Evolutionary conservation across 2,113 vertebrate genomes (phyloP), one percentile per base, ranked within the genome.

Genomic region (Toxostoma redivivum): DNA sequence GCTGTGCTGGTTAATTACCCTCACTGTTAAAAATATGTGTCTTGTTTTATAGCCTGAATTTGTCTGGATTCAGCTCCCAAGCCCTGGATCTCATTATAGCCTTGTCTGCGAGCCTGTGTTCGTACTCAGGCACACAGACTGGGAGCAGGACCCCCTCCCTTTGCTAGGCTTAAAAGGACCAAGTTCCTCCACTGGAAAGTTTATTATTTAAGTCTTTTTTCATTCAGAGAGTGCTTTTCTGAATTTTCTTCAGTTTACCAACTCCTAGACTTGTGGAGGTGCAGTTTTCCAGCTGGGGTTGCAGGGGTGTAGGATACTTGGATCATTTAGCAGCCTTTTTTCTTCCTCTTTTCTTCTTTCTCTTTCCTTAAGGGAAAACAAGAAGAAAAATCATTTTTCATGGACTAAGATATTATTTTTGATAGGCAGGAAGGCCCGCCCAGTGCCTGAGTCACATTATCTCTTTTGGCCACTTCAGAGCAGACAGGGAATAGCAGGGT

Each of bases 11-110:
- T 74, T 96, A 94, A 95, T 94, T 92, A 83, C 33, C 33, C 79
- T 90, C 51, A 0, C 85, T 88, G 90, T 93, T 95, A 95, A 77
- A 94, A 94, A 92, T 84, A 22, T 53, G 86, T 83, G 80, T 90
- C 88, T 88, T 86, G 37, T 79, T 93, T 94, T 92, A 81, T 83
- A 66, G 80, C 60, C 87, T 86, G 80, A 66, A n/a, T 92, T 90
- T 86, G 86, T 95, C 90, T 94, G 62, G 76, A 66, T 90, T 86
- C 86, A 56, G 67, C 90, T 95, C 58, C 69, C 86, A 40, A 19
- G 42, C 69, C 61, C 92, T 96, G 95, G 86, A 88, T 94, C 88
- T 96, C 83, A 93, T 96, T 96, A 93, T 3, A 74, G 83, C 50
- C 83, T 64, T 78, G 64, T 81, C 86, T 91, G 54, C 33, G 22